Conservation (phyloP, 2,113 vertebrate species). For the Carollia perspicillata region DNA sequence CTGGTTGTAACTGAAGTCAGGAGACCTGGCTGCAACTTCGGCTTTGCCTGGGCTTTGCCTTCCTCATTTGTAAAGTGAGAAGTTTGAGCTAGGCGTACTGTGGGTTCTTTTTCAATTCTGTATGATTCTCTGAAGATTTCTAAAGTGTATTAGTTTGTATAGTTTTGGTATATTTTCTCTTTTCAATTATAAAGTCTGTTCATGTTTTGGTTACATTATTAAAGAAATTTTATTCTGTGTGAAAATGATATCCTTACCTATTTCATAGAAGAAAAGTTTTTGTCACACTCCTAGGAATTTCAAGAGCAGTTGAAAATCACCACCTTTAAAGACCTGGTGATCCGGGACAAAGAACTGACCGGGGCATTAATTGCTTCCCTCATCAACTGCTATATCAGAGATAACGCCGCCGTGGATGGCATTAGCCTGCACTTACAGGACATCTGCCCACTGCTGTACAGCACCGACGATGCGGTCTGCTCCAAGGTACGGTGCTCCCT, state of each 20-base stretch:
- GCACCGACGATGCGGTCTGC: conserved; percentile 94
- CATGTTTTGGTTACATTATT: neutral
- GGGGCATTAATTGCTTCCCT: conserved; percentile 95
- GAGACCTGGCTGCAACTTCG: neutral
- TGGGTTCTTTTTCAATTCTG: neutral
- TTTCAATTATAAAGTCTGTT: neutral
- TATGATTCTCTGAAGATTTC: neutral
- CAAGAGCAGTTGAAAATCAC: conserved; percentile 94
- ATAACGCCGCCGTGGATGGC: conserved; percentile 94
- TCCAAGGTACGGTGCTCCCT: conserved; percentile 88
- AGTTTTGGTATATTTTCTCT: neutral
- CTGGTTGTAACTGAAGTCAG: neutral
- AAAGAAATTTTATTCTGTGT: neutral
- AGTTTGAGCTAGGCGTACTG: neutral
- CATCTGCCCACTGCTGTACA: conserved; percentile 95
- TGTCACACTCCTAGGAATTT: conserved; percentile 86
- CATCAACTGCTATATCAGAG: conserved; percentile 97
- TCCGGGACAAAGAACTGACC: conserved; percentile 92
- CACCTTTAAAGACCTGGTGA: conserved; percentile 94
- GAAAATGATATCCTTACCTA: neutral
- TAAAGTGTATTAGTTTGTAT: neutral
- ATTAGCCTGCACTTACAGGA: conserved; percentile 94
- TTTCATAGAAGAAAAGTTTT: neutral
- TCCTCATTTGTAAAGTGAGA: neutral
- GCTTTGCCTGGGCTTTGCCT: neutral